Percentiles rank a stretch among this genome's conserved stretches.
Conservation (phyloP, 2,797 vertebrate genomes). For the Linurgus olivaceus region DNA sequence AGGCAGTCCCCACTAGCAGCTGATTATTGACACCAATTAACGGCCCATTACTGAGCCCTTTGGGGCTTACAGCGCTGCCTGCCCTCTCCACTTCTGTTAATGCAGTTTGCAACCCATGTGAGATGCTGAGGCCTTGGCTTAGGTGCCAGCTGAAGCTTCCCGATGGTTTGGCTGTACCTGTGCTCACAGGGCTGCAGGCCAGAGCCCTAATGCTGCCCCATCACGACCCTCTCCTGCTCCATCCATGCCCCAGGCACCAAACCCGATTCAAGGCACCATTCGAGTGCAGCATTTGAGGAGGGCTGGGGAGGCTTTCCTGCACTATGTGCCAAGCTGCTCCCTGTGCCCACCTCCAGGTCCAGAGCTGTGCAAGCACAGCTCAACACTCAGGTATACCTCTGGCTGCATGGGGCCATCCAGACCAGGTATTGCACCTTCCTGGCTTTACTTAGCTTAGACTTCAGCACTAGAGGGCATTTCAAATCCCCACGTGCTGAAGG, state of each 20-base stretch:
- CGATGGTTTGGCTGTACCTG: neutral
- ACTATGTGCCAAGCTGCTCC: fast-evolving
- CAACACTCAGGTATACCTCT: neutral
- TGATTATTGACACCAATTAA: neutral
- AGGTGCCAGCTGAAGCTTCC: neutral
- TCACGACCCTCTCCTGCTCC: neutral
- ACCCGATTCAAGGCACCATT: neutral
- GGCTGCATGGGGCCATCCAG: fast-evolving
- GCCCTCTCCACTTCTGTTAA: neutral
- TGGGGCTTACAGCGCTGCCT: neutral
- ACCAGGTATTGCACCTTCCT: neutral
- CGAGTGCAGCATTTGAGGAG: neutral
- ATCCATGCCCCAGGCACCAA: neutral
- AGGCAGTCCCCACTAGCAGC: neutral
- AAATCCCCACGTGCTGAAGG: neutral
- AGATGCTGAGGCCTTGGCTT: neutral
- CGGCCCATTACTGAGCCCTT: neutral
- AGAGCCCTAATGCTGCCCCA: neutral
- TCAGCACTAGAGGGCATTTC: neutral
- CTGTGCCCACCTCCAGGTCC: fast-evolving
- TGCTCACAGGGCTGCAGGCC: neutral
- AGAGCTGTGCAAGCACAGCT: neutral
- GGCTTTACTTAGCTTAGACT: neutral
- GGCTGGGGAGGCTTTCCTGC: neutral
- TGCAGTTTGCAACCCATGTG: fast-evolving